Conservation (phyloP, 2,797 vertebrate species). For the Sebastes aleutianus region DNA sequence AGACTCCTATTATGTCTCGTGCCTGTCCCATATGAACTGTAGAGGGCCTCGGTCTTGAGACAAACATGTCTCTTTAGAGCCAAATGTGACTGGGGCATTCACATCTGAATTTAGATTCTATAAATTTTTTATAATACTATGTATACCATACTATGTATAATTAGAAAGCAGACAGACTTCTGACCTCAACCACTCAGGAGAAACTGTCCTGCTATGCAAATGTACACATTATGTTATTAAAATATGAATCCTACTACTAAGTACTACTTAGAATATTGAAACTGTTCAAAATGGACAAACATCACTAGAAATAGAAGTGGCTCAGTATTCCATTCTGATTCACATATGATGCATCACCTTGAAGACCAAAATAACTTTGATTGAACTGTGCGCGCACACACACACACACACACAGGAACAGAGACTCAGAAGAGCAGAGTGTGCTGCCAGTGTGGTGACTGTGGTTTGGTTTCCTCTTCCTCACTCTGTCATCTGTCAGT, state of each 20-base stretch:
- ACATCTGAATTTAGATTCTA: no score
- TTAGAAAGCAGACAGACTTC: neutral
- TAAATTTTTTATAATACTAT: no score
- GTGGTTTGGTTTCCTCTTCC: slow-evolving; percentile 25
- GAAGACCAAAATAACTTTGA: neutral
- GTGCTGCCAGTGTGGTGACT: slow-evolving; percentile 1
- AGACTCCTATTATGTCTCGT: no score
- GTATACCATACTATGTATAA: no score
- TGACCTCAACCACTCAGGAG: neutral
- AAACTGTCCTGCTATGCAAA: neutral
- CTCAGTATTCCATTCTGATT: neutral
- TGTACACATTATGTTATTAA: no score
- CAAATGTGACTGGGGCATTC: no score
- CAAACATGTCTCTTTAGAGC: no score
- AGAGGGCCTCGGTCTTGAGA: no score
- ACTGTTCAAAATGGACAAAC: neutral
- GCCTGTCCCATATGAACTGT: no score
- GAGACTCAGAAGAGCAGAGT: neutral
- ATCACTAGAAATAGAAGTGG: neutral
- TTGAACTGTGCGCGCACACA: neutral
- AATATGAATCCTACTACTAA: neutral
- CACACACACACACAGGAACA: neutral
- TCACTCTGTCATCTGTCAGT: neutral
- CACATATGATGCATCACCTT: neutral
- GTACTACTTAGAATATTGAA: neutral